Conservation (phyloP, 2,797 vertebrate species). For the Malurus splendens region DNA sequence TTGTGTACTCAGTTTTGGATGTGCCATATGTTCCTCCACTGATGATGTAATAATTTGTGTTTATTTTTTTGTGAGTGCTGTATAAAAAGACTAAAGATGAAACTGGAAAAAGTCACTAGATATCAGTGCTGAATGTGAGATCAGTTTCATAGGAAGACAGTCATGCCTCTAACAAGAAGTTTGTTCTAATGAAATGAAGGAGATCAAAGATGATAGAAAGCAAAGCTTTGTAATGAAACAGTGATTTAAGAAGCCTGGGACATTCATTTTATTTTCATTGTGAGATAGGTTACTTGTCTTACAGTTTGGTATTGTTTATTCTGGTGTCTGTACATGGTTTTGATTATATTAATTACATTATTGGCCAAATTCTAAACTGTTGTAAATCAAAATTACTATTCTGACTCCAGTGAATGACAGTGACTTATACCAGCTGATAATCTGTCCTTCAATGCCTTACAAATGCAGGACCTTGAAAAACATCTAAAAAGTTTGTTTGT, state of each 20-base stretch:
- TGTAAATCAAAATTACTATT: slow-evolving; percentile 44
- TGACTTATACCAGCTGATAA: slow-evolving; percentile 28
- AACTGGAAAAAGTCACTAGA: slow-evolving; percentile 55
- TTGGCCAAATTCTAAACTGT: slow-evolving; percentile 51
- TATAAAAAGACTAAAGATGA: slow-evolving; percentile 31
- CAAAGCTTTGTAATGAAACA: slow-evolving; percentile 64
- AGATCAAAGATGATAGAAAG: slow-evolving; percentile 75
- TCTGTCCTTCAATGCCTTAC: neutral
- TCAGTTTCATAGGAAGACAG: slow-evolving; percentile 68
- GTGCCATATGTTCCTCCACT: neutral
- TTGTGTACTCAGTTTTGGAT: neutral
- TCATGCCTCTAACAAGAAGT: slow-evolving; percentile 65
- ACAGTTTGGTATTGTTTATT: slow-evolving; percentile 63
- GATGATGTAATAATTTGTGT: slow-evolving; percentile 35
- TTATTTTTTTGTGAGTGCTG: neutral
- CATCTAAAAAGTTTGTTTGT: slow-evolving; percentile 16
- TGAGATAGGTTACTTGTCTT: slow-evolving; percentile 69
- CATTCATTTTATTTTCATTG: slow-evolving; percentile 68
- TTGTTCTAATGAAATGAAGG: slow-evolving; percentile 67
- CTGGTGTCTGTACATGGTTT: slow-evolving; percentile 63
- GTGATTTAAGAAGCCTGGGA: slow-evolving; percentile 72
- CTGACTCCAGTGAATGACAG: slow-evolving; percentile 30
- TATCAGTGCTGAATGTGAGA: slow-evolving; percentile 56
- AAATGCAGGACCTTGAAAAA: neutral
- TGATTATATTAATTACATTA: slow-evolving; percentile 73